A percentile compares a stretch with the other conserved stretches of the same genome.
phyloP scores from a whole-genome alignment of 2,888 invertebrate species.

The Opisthograptis luteolata region DNA sequence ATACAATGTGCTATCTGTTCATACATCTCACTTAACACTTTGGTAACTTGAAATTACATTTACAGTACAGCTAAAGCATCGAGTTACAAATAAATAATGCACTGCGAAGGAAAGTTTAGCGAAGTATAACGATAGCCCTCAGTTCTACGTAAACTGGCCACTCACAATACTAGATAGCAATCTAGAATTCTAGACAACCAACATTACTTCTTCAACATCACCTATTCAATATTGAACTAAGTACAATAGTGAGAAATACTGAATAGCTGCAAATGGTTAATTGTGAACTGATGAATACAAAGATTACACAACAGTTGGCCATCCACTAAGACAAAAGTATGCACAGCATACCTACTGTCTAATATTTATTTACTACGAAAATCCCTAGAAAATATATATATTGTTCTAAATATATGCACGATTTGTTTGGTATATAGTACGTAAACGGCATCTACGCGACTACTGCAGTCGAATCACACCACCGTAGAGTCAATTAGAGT shows the following conservation, averaged over 20 bases:
- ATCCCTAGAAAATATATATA: conserved; percentile 39
- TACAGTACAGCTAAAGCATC: conserved; percentile 59
- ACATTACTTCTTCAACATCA: conserved; percentile 41
- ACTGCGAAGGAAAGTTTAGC: conserved; percentile 46
- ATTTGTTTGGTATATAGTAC: conserved; percentile 41
- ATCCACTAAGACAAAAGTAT: conserved; percentile 50
- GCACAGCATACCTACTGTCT: conserved; percentile 55
- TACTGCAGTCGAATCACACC: conserved; percentile 64
- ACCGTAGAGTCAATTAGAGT: conserved; percentile 61
- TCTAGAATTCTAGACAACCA: conserved; percentile 37
- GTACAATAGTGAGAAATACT: conserved; percentile 51
- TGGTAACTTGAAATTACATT: conserved; percentile 75
- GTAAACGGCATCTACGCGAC: conserved; percentile 45
- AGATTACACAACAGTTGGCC: conserved; percentile 39
- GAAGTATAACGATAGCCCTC: conserved; percentile 42
- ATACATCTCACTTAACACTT: conserved; percentile 60
- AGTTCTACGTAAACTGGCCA: conserved; percentile 9
- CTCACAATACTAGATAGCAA: conserved; percentile 5
- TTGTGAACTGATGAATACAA: conserved; percentile 40
- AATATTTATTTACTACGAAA: conserved; percentile 36
- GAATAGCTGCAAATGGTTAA: conserved; percentile 45
- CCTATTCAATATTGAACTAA: conserved; percentile 42
- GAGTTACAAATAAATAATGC: conserved; percentile 50
- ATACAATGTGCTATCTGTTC: conserved; percentile 24
- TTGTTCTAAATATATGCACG: conserved; percentile 37